Evolutionary conservation across 2,113 vertebrate species (phyloP).

Genomic region (Neodon shergylaensis): DNA sequence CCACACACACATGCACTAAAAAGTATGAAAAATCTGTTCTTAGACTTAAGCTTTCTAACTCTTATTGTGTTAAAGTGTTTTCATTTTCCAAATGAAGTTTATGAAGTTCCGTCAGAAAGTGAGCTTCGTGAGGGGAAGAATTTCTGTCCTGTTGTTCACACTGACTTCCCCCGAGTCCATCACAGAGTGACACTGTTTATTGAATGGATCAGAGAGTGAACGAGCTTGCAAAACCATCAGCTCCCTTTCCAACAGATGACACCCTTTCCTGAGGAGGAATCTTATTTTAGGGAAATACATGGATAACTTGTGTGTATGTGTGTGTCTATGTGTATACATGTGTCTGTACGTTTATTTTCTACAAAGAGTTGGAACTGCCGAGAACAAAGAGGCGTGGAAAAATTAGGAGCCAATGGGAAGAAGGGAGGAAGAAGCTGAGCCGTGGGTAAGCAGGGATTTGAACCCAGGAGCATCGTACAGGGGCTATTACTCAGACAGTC

Average conservation of each 20-base stretch:
- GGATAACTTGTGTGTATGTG: not conserved
- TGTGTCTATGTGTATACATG: not conserved
- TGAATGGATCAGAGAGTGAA: not conserved
- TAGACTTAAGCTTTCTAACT: not conserved
- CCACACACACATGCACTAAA: not conserved
- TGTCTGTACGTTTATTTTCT: not conserved
- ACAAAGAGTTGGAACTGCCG: not conserved
- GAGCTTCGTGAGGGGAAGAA: not conserved
- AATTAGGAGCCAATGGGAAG: not conserved
- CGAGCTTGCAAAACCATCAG: not conserved
- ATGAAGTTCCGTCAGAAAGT: not conserved
- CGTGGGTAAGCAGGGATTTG: not conserved
- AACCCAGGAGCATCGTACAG: not conserved
- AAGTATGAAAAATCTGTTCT: not conserved
- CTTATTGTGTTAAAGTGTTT: not conserved
- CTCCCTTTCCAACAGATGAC: not conserved
- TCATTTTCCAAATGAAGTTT: slow-evolving; percentile 30
- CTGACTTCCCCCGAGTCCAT: not conserved
- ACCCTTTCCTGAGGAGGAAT: not conserved
- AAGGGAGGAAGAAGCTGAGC: not conserved
- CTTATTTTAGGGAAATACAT: slow-evolving; percentile 16
- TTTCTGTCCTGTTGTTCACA: not conserved
- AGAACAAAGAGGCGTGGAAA: not conserved
- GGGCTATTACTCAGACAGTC: not conserved
- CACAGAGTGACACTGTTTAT: not conserved